Evolutionary conservation across 2,797 vertebrate species (phyloP), one percentile per base, ranked within the genome.

Genomic region (Xyrichtys novacula): DNA sequence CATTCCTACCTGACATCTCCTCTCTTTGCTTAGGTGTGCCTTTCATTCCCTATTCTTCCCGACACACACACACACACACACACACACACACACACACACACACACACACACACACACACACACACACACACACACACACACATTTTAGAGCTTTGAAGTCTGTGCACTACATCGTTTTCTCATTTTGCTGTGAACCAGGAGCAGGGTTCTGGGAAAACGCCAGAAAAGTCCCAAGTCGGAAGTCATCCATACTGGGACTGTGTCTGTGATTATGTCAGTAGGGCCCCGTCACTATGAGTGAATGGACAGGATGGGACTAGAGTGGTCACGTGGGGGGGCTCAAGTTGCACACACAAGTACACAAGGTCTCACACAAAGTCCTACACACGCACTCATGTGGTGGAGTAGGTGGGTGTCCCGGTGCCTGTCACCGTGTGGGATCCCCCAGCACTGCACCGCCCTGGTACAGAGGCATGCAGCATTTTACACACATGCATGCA

Each of bases 1-100:
- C 80, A 87, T 86, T 90, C 83, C 73, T 85, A 63, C 76, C 82
- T 89, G 88, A 91, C 87, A 87, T 89, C 67, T 83, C 65, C 60
- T 44, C 78, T 85, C 83, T 85, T 83, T 82, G 56, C 74, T 78
- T 67, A 64, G 59, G 66, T 64, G 69, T 56, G 65, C 65, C 75
- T 84, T 83, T 85, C 68, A 76, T 79, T 78, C 67, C 20, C 73
- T 47, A 25, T 69, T 80, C 63, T 69, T 32, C 23, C 28, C 20
- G 55, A 56, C 42, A 39, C 38, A 39, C 38, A 39, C 38, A 39
- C 14, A 38, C 36, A 38, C 36, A n/a, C n/a, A n/a, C n/a, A n/a
- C n/a, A n/a, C n/a, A n/a, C n/a, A n/a, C n/a, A n/a, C n/a, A n/a
- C n/a, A n/a, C 16, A n/a, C 38, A 39, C 38, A 39, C 16, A n/a